Evolutionary conservation across 2,888 invertebrate species (phyloP).

Genomic region (Mythimna pallens): DNA sequence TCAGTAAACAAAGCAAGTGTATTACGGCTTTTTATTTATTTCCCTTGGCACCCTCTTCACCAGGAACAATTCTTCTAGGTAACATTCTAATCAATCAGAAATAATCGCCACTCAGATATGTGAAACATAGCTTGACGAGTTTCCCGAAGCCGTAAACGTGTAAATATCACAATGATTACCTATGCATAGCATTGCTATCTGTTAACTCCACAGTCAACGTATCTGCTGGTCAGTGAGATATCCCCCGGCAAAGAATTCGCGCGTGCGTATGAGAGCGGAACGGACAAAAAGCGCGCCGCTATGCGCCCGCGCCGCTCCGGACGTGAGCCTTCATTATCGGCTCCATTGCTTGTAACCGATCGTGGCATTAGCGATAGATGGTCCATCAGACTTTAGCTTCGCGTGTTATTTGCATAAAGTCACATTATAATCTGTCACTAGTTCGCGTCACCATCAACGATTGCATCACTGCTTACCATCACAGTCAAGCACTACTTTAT

Average conservation of each 20-base stretch:
- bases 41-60: too few relatives aligned
- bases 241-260: slow-evolving; percentile 55
- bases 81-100: slow-evolving; percentile 3
- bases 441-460: too few relatives aligned
- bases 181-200: slow-evolving; percentile 10
- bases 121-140: neutral
- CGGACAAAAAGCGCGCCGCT: slow-evolving; percentile 72
- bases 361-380: slow-evolving; percentile 38
- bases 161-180: slow-evolving; percentile 15
- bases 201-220: neutral
- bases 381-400: neutral
- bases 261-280: slow-evolving; percentile 73
- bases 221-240: slow-evolving; percentile 45
- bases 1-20: too few relatives aligned
- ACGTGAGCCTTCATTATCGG: slow-evolving; percentile 39
- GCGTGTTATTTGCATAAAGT: neutral
- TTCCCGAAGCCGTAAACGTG: slow-evolving; percentile 6
- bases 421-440: neutral
- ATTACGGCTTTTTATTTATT: too few relatives aligned
- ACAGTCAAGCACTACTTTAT: too few relatives aligned
- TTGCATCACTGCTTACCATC: too few relatives aligned
- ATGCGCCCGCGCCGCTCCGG: slow-evolving; percentile 61
- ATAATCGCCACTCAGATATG: neutral
- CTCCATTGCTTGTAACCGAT: slow-evolving; percentile 57
- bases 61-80: too few relatives aligned